Evolutionary conservation across 2,888 invertebrate species (phyloP).

Genomic region (Chrysolina haemoptera): DNA sequence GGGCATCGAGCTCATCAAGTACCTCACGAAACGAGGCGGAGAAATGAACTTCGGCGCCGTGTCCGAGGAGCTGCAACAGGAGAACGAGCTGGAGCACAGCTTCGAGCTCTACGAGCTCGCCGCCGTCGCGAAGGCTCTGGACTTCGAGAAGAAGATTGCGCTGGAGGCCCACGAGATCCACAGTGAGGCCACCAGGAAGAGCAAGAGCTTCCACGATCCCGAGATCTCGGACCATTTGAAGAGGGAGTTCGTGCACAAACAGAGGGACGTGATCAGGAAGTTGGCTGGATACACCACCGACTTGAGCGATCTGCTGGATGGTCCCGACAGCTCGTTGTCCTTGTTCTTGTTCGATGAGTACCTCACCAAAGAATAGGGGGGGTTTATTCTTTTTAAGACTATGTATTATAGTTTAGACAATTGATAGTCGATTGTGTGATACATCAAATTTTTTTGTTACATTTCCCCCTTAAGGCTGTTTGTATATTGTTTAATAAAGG

Average conservation of each 20-base stretch:
- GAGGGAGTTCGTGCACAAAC: constrained; percentile 81
- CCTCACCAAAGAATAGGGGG: constrained; percentile 63
- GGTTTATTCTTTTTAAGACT: background rate
- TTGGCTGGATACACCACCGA: constrained; percentile 83
- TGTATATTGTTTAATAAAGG: constrained; percentile 24
- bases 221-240: constrained; percentile 84
- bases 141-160: constrained; percentile 82
- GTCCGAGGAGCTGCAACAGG: constrained; percentile 60
- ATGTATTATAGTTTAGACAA: constrained; percentile 6
- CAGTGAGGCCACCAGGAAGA: constrained; percentile 74
- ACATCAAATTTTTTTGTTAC: constrained; percentile 27
- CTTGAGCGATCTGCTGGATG: constrained; percentile 77
- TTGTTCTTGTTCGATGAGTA: constrained; percentile 85
- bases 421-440: constrained; percentile 25
- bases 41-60: constrained; percentile 72
- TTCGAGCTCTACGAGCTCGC: constrained; percentile 79
- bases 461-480: constrained; percentile 23
- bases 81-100: constrained; percentile 62
- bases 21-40: constrained; percentile 82
- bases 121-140: constrained; percentile 82
- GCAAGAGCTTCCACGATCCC: constrained; percentile 76
- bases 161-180: constrained; percentile 80
- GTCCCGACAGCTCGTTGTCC: constrained; percentile 76
- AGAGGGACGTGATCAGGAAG: constrained; percentile 78
- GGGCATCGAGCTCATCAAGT: constrained; percentile 83